These are phyloP conservation scores for Atrina japonica DNA, from an alignment of 2,888 invertebrate genomes.

Conservation along the genomic window DNA sequence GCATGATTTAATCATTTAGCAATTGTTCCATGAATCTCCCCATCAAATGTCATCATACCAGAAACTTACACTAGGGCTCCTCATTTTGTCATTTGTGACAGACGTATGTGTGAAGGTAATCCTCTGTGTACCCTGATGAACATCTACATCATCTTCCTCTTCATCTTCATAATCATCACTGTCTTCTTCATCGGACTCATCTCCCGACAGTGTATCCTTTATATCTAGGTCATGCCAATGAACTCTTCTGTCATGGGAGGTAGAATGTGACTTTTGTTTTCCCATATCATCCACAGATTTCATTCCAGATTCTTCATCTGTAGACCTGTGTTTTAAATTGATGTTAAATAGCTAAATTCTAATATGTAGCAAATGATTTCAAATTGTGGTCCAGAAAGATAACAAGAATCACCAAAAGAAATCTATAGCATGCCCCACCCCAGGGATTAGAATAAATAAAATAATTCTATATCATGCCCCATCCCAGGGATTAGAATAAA, in stretches of 20 bases:
- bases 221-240: neutral
- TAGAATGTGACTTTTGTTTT: neutral
- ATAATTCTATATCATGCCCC: too few species aligned
- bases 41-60: too few species aligned
- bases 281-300: neutral
- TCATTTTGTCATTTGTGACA: too few species aligned
- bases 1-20: too few species aligned
- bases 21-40: too few species aligned
- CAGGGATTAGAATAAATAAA: neutral
- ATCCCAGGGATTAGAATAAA: too few species aligned
- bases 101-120: conserved; percentile 42
- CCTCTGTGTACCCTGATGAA: neutral
- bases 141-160: neutral
- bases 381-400: neutral
- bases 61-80: too few species aligned
- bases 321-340: too few species aligned
- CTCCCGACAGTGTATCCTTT: conserved; percentile 13
- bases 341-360: neutral
- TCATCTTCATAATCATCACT: conserved; percentile 35
- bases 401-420: neutral
- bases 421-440: too few species aligned
- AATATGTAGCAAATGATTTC: neutral
- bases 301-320: neutral
- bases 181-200: conserved; percentile 28
- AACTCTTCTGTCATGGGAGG: conserved; percentile 7